Base-by-base conservation (phyloP, 2,797 vertebrate species). In the Podargus strigoides region DNA sequence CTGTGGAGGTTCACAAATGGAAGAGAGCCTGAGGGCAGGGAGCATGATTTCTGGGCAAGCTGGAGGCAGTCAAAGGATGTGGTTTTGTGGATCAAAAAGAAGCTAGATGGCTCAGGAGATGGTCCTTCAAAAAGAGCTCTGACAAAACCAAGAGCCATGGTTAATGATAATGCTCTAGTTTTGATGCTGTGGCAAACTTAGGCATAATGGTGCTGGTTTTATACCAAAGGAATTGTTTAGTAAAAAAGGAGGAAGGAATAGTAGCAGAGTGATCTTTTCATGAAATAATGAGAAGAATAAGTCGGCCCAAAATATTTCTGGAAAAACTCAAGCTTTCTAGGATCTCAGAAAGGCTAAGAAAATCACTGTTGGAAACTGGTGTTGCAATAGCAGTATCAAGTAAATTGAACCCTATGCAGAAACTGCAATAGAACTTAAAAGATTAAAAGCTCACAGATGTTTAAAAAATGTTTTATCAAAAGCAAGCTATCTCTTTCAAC, bases 61-160 rank as follows among this genome's bases (percentile, higher is more conserved):
- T 92, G 73, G 47, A 94, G 82, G 79, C 79, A 87, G 76, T 23
- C 76, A 82, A 84, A 81, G 69, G 83, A 91, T 88, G 76, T 90
- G 89, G 82, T 59, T 94, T 93, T 72, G 72, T 60, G 90, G 88
- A 30, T 92, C 70, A 64, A 89, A 93, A 70, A 73, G 24, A 42
- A 87, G 46, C 24, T 87, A 46, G 27, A 66, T 58, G 42, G 36
- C n/a, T 84, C 59, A 81, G 32, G 28, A 93, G 62, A 88, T 85
- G 44, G 27, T 82, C 49, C 89, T 70, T 93, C 73, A 46, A 58
- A 82, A 86, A 91, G 59, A 69, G 13, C 16, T 66, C 62, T 77
- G 79, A 81, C 66, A 91, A 81, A 77, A 84, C 21, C 26, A 67
- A 56, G 47, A 69, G 58, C 12, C 34, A 37, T 21, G 28, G 21